phyloP scores from a whole-genome alignment of 2,113 vertebrate species.

The Ariopsis seemanni region DNA sequence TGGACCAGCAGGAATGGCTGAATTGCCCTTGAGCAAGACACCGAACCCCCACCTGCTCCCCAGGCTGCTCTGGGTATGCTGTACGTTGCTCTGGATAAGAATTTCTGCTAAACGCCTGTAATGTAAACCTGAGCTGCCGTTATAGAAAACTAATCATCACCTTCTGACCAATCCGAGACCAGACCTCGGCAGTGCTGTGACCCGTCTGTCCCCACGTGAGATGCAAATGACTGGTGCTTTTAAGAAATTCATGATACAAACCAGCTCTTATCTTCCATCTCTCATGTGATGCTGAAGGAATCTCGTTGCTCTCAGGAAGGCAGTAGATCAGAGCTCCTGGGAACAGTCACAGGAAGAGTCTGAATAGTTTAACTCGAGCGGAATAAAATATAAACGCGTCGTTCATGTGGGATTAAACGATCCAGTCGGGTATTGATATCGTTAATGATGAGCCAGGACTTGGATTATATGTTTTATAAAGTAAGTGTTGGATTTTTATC shows the following conservation, averaged over 20 bases:
- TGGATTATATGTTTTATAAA: slow-evolving; percentile 79
- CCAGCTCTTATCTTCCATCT: slow-evolving; percentile 19
- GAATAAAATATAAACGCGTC: not conserved
- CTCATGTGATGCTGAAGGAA: slow-evolving; percentile 52
- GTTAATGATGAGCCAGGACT: slow-evolving; percentile 70
- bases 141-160: not conserved
- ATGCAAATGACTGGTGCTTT: not conserved
- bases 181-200: not conserved
- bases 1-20: too few relatives aligned
- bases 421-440: slow-evolving; percentile 27
- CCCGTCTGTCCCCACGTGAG: not conserved
- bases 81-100: too few relatives aligned
- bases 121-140: too few relatives aligned
- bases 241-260: slow-evolving; percentile 23
- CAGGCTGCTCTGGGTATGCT: too few relatives aligned
- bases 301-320: slow-evolving; percentile 19
- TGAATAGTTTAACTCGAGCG: not conserved
- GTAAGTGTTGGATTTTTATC: slow-evolving; percentile 70
- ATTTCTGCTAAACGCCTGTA: too few relatives aligned
- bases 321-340: not conserved
- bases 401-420: slow-evolving; percentile 20
- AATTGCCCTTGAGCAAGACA: too few relatives aligned
- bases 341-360: not conserved
- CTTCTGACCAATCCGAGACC: not conserved
- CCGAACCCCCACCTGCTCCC: too few relatives aligned